These are phyloP conservation scores for Drosophila infuscata DNA, from an alignment of 2,888 invertebrate genomes.

Conservation along the genomic window DNA sequence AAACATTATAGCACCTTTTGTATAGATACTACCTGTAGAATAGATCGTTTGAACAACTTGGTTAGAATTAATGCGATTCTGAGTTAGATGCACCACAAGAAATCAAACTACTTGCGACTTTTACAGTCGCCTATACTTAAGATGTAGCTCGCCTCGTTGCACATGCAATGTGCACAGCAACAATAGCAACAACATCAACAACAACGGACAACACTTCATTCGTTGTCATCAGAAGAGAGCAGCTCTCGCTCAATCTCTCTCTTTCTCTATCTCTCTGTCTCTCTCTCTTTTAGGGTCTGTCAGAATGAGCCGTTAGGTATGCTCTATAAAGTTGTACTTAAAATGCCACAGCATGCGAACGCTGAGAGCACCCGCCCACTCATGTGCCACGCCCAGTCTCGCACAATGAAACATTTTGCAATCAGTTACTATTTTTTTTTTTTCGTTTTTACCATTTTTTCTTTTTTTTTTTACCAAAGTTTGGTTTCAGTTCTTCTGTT, in stretches of 20 bases:
- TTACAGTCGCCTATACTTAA: slow-evolving; percentile 43
- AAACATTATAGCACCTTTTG: too few species aligned
- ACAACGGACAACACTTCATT: slow-evolving; percentile 62
- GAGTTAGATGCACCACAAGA: not conserved
- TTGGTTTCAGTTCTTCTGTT: slow-evolving; percentile 56
- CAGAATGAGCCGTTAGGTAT: slow-evolving; percentile 60
- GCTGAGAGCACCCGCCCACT: slow-evolving; percentile 36
- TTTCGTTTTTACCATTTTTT: slow-evolving; percentile 5
- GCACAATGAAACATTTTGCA: slow-evolving; percentile 59
- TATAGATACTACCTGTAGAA: not conserved
- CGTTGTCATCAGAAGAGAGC: slow-evolving; percentile 53
- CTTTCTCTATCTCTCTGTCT: not conserved
- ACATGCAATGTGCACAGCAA: slow-evolving; percentile 37
- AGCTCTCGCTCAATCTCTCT: slow-evolving; percentile 9
- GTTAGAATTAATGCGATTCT: not conserved
- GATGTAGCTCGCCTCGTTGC: slow-evolving; percentile 53
- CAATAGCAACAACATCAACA: slow-evolving; percentile 17
- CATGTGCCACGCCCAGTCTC: slow-evolving; percentile 50
- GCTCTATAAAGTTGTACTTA: slow-evolving; percentile 79
- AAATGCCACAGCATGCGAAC: slow-evolving; percentile 68
- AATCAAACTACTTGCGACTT: not conserved
- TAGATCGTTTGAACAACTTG: too few species aligned
- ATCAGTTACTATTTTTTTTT: slow-evolving; percentile 40
- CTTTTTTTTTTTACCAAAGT: slow-evolving; percentile 20
- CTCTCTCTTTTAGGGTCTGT: slow-evolving; percentile 10